Conservation (phyloP, 2,888 invertebrate genomes). For the Pollenia angustigena region DNA sequence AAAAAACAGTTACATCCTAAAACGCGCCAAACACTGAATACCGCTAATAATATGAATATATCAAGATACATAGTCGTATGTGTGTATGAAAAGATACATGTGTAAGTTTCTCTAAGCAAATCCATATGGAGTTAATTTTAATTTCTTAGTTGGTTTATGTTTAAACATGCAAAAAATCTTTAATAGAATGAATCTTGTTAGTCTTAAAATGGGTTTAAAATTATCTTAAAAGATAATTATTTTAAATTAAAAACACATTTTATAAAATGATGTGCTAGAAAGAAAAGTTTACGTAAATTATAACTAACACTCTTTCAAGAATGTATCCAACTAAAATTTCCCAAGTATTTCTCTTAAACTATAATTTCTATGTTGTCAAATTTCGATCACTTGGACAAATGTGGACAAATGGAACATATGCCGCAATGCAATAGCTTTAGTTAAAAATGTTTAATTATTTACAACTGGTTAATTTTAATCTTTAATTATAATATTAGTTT, state of each 20-base stretch:
- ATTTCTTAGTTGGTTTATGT: conserved; percentile 39
- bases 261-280: background rate
- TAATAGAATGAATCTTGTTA: conserved; percentile 9
- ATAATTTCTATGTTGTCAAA: no score
- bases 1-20: no score
- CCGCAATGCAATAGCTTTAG: no score
- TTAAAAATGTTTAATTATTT: no score
- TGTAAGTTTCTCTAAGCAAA: conserved; percentile 9
- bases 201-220: background rate
- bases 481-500: no score
- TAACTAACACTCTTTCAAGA: no score
- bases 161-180: background rate
- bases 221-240: background rate
- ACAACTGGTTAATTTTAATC: no score
- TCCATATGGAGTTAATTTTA: conserved; percentile 53
- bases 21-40: no score
- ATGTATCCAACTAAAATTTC: no score
- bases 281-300: background rate
- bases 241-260: background rate
- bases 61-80: background rate
- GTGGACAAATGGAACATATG: no score
- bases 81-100: background rate
- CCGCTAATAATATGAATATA: background rate
- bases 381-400: no score
- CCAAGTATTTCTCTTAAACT: no score